Evolutionary conservation across 2,888 invertebrate genomes (phyloP).

Genomic region (Drosophila nigritarsus): DNA sequence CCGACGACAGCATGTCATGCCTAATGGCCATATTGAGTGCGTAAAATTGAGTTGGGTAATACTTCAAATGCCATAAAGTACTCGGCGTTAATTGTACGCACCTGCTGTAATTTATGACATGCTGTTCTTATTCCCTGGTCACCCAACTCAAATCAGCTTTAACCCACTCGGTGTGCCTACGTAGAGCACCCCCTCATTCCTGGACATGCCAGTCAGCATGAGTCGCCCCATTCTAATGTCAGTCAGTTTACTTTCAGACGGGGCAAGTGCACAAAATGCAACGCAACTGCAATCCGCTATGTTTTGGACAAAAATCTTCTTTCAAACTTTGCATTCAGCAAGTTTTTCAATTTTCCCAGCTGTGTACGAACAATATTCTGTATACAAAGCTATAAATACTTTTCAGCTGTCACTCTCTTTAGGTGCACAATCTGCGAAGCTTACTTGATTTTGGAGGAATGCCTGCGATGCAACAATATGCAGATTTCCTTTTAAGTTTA

Average conservation of each 20-base stretch:
- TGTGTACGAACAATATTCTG: constrained; percentile 46
- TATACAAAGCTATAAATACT: neutral
- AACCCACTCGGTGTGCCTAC: constrained; percentile 9
- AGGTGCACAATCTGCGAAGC: neutral
- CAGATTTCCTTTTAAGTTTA: neutral
- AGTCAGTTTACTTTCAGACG: constrained; percentile 14
- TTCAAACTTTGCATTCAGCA: constrained; percentile 54
- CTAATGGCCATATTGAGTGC: constrained; percentile 68
- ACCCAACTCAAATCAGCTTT: constrained; percentile 42
- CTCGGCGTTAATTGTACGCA: constrained; percentile 60
- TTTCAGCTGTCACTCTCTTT: neutral
- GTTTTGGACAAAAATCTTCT: constrained; percentile 23
- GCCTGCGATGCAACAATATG: neutral
- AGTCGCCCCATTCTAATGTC: constrained; percentile 12
- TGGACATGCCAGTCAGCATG: constrained; percentile 15
- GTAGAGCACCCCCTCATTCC: neutral
- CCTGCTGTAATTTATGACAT: constrained; percentile 3
- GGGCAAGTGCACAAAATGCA: constrained; percentile 2
- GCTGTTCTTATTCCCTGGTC: constrained; percentile 10
- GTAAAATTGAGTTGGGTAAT: constrained; percentile 63
- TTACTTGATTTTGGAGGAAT: neutral
- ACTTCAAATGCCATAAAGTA: constrained; percentile 27
- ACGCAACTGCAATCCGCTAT: constrained; percentile 14
- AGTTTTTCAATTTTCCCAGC: constrained; percentile 70
- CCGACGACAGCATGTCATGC: constrained; percentile 68